Evolutionary conservation across 2,888 invertebrate genomes (phyloP).

Genomic region (Opisthograptis luteolata): DNA sequence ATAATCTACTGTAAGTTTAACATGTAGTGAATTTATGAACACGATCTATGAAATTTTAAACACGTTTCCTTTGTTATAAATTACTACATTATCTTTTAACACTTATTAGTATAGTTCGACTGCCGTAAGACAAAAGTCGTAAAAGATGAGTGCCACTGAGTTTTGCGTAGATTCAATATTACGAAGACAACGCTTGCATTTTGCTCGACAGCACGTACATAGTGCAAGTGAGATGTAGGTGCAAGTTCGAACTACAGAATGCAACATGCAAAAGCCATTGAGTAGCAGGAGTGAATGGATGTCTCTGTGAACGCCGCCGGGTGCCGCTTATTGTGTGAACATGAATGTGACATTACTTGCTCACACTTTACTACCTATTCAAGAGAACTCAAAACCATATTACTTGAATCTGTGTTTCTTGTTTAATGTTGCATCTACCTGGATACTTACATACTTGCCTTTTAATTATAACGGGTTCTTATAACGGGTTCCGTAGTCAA

Average conservation of each 20-base stretch:
- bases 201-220: constrained; percentile 28
- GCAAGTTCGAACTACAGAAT: constrained; percentile 51
- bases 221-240: constrained; percentile 44
- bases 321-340: constrained; percentile 49
- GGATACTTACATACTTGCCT: no score
- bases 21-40: no score
- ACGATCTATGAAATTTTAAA: no score
- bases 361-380: constrained; percentile 28
- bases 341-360: constrained; percentile 51
- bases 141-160: constrained; percentile 9
- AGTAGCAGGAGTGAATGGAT: constrained; percentile 59
- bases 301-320: constrained; percentile 48
- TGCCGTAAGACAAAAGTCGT: constrained; percentile 8
- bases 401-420: not conserved
- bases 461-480: no score
- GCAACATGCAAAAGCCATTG: constrained; percentile 74
- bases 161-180: constrained; percentile 19
- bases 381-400: not conserved
- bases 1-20: no score
- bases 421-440: no score
- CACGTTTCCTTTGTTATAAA: constrained; percentile 2
- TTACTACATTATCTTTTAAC: no score
- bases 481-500: no score
- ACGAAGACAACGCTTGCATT: constrained; percentile 34
- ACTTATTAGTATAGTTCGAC: constrained; percentile 4